These are phyloP conservation scores for Alethe diademata DNA, from an alignment of 2,113 vertebrate species.

Conservation along the genomic window DNA sequence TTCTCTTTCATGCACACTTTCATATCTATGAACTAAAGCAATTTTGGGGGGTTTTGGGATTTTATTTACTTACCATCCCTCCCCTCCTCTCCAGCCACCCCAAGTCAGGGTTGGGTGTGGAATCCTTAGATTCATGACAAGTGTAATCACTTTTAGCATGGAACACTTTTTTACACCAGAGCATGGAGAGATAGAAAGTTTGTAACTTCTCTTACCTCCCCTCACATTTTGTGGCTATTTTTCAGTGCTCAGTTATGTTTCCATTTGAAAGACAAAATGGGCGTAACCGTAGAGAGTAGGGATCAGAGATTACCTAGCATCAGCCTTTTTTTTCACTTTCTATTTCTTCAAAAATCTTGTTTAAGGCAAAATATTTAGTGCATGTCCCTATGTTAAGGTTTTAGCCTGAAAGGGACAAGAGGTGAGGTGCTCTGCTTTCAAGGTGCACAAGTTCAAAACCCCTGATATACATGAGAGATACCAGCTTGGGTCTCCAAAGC, in stretches of 20 bases:
- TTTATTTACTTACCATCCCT: rapidly evolving
- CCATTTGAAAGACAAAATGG: not conserved
- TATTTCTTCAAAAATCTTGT: not conserved
- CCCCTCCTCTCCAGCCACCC: rapidly evolving
- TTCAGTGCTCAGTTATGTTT: not conserved
- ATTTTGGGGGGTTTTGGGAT: rapidly evolving
- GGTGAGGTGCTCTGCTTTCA: not conserved
- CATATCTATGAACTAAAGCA: not conserved
- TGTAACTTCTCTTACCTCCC: not conserved
- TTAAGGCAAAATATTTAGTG: not conserved
- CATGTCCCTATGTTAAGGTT: not conserved
- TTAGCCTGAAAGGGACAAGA: not conserved
- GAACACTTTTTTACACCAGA: not conserved
- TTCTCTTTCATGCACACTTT: not conserved
- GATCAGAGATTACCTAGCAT: not conserved
- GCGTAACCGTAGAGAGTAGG: not conserved
- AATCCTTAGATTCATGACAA: not conserved
- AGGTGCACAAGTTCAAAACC: not conserved
- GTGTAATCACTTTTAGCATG: not conserved
- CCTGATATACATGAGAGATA: not conserved
- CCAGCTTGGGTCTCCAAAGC: not conserved
- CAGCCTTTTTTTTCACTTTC: not conserved
- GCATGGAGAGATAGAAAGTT: rapidly evolving
- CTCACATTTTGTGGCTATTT: not conserved
- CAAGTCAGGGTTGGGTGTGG: not conserved